Evolutionary conservation across 1,140 invertebrate genomes (phyloP).

Genomic region (Varroa destructor): DNA sequence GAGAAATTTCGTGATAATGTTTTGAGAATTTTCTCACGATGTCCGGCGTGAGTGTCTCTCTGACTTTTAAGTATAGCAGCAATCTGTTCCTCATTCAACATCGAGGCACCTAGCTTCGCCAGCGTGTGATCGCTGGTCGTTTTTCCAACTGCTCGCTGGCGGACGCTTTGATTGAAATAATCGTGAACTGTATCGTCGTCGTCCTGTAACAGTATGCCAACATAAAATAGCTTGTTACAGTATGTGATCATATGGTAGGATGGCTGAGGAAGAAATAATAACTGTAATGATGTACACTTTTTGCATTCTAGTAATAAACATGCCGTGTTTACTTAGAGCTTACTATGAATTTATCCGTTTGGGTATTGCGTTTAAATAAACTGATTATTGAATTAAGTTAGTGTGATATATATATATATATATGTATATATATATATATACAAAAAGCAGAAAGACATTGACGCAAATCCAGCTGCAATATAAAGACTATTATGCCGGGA

Average conservation of each 20-base stretch:
- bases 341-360: background rate
- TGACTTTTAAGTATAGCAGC: background rate
- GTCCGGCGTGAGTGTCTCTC: background rate
- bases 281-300: background rate
- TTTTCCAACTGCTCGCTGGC: background rate
- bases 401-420: too few species aligned
- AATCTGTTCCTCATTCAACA: slow-evolving; percentile 21
- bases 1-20: background rate
- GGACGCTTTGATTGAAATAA: slow-evolving; percentile 14
- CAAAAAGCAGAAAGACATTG: too few species aligned
- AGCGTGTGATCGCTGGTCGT: slow-evolving; percentile 5
- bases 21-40: slow-evolving; percentile 4
- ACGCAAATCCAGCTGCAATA: too few species aligned
- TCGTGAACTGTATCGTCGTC: background rate
- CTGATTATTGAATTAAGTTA: too few species aligned
- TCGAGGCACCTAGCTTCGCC: background rate
- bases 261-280: background rate
- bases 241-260: background rate
- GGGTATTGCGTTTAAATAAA: too few species aligned
- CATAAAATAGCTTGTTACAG: background rate
- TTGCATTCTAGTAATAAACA: background rate
- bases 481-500: too few species aligned
- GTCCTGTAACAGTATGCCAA: background rate
- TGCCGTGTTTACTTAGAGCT: background rate
- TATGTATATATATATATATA: too few species aligned